Evolutionary conservation across 2,113 vertebrate genomes (phyloP).

Genomic region (Bubo bubo): DNA sequence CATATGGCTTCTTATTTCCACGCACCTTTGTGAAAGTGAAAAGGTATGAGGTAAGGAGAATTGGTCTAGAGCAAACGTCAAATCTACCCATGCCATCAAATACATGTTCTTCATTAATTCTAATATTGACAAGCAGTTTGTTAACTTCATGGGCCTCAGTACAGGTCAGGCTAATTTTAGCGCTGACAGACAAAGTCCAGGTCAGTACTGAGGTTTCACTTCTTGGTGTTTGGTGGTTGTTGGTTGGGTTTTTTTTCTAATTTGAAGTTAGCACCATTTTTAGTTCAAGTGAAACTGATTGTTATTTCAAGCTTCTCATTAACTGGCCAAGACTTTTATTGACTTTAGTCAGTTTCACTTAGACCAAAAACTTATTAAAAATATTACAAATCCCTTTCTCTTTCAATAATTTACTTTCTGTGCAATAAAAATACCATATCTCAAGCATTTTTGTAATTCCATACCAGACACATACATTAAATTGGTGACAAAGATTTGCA

Average conservation of each 20-base stretch:
- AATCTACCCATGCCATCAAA: neutral
- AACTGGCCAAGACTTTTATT: neutral
- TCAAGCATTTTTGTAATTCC: neutral
- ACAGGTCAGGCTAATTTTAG: neutral
- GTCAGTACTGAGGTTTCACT: neutral
- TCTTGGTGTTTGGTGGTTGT: neutral
- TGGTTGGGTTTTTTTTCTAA: neutral
- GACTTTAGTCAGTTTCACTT: neutral
- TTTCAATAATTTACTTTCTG: neutral
- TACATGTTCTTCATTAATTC: neutral
- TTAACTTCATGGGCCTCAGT: neutral
- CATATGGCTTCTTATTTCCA: neutral
- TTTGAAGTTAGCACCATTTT: neutral
- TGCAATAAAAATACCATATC: neutral
- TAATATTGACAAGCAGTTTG: neutral
- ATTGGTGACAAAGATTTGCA: neutral
- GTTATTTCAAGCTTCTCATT: neutral
- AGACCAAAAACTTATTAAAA: neutral
- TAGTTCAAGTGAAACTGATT: neutral
- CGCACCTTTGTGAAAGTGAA: neutral
- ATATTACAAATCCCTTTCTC: neutral
- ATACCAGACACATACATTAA: neutral
- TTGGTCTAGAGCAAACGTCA: neutral
- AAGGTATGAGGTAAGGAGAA: neutral
- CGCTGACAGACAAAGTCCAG: neutral